Evolutionary conservation across 2,888 invertebrate genomes (phyloP).

Genomic region (Habroteleia sp.): DNA sequence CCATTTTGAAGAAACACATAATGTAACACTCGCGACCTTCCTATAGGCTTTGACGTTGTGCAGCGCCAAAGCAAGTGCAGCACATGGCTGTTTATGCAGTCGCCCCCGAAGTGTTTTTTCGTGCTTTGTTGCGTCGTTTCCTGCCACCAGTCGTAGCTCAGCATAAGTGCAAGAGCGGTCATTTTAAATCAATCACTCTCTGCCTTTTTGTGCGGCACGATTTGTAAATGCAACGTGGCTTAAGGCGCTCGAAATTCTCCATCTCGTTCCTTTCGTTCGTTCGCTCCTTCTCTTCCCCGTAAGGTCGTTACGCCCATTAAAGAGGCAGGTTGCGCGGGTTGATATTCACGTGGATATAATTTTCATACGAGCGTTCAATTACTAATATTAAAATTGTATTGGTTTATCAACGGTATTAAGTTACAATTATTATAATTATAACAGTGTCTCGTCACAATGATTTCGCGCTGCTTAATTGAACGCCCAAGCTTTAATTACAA

Average conservation of each 20-base stretch:
- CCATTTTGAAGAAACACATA: no score
- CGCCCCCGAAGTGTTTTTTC: slow-evolving; percentile 39
- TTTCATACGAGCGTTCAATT: slow-evolving; percentile 26
- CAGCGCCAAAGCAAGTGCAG: slow-evolving; percentile 39
- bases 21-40: slow-evolving; percentile 5
- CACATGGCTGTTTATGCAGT: slow-evolving; percentile 42
- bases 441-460: slow-evolving; percentile 21
- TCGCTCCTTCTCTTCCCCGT: slow-evolving; percentile 20
- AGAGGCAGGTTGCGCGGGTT: slow-evolving; percentile 37
- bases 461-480: slow-evolving; percentile 28
- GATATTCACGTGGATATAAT: slow-evolving; percentile 27
- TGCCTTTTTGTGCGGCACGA: slow-evolving; percentile 12
- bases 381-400: slow-evolving; percentile 19
- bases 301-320: slow-evolving; percentile 52
- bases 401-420: slow-evolving; percentile 27
- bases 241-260: slow-evolving; percentile 13
- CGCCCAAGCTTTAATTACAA: slow-evolving; percentile 24
- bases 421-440: slow-evolving; percentile 36
- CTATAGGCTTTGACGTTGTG: slow-evolving; percentile 16
- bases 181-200: slow-evolving; percentile 68
- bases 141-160: slow-evolving; percentile 57
- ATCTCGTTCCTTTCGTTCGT: slow-evolving; percentile 1
- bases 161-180: slow-evolving; percentile 58
- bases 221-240: slow-evolving; percentile 36
- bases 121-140: slow-evolving; percentile 23